Conservation (phyloP, 2,113 vertebrate genomes). For the Cephalopholis sonnerati region DNA sequence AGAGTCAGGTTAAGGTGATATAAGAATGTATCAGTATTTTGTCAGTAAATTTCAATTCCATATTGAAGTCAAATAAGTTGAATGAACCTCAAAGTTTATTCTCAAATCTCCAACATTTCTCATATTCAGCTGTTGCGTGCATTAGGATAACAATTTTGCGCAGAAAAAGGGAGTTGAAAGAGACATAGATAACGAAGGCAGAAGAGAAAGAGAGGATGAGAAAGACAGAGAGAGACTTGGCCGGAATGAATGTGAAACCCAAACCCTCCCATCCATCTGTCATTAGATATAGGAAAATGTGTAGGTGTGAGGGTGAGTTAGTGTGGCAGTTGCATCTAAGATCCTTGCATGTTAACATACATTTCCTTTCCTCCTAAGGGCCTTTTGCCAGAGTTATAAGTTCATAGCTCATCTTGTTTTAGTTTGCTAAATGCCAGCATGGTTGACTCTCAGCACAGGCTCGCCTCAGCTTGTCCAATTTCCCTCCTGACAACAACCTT, state of each 20-base stretch:
- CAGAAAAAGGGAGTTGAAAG: not conserved
- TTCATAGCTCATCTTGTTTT: constrained; percentile 36
- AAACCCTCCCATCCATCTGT: constrained; percentile 21
- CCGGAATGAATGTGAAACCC: constrained; percentile 31
- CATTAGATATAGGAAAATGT: not conserved
- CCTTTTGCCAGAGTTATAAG: constrained; percentile 44
- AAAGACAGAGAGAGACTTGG: not conserved
- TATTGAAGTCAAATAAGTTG: not conserved
- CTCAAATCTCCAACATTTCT: not conserved
- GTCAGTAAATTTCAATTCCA: not conserved
- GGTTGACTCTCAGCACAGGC: constrained; percentile 50
- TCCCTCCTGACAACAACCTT: constrained; percentile 24
- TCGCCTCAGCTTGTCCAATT: constrained; percentile 74
- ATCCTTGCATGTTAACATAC: constrained; percentile 30
- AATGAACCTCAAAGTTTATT: not conserved
- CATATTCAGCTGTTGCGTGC: not conserved
- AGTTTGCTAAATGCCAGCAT: constrained; percentile 44
- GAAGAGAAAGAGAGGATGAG: not conserved
- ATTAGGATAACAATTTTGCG: constrained; percentile 1
- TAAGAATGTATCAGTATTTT: constrained; percentile 6
- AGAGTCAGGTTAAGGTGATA: constrained; percentile 15
- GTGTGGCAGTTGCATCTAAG: constrained; percentile 20
- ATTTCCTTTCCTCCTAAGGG: not conserved
- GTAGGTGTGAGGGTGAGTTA: constrained; percentile 38
- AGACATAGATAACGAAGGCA: not conserved